Base-by-base conservation (phyloP, 2,797 vertebrate species). In the Chelidonichthys spinosus region DNA sequence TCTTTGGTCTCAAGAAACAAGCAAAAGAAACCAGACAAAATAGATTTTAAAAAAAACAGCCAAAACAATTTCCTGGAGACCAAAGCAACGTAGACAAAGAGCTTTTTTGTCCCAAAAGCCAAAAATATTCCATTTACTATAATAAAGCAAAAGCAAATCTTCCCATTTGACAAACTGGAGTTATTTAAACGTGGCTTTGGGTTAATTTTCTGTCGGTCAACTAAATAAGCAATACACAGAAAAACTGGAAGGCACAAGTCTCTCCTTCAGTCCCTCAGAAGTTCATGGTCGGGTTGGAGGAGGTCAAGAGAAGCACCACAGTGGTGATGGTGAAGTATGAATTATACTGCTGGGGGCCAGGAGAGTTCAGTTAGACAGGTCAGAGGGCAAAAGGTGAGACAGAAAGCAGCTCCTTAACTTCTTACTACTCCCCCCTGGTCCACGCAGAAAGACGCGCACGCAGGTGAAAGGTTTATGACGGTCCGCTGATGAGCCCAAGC, bases 401-500 rank as follows among this genome's bases (percentile, higher is more conserved):
- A 62, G 49, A 78, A 17, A 88, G 44, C 81, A 64, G 56, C 65
- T 74, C 60, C 54, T 70, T 66, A 79, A 76, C 83, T 46, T 69
- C 53, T 66, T 59, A 78, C 58, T 66, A 40, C 46, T 52, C 25
- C 59, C 43, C 62, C 58, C 37, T 7, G 25, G 44, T 39, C 60
- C 56, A 42, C 47, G 43, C 62, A 71, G 62, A 63, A 6, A 61
- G 55, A 85, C 78, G 65, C 35, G 52, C 69, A 56, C 18, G 69
- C 86, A 87, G 84, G 85, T 89, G 85, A 81, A 72, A 80, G 50
- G 49, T 87, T 88, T 84, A 67, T 6, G 58, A 53, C 39, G 44
- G 8, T 62, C 39, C 66, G 18, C 35, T 70, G 78, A 87, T 18
- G 71, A 59, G 42, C 59, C 54, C 33, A 73, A 86, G 79, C 65